These are phyloP conservation scores for Neelides folsomi DNA, from an alignment of 2,888 invertebrate genomes.

Conservation along the genomic window DNA sequence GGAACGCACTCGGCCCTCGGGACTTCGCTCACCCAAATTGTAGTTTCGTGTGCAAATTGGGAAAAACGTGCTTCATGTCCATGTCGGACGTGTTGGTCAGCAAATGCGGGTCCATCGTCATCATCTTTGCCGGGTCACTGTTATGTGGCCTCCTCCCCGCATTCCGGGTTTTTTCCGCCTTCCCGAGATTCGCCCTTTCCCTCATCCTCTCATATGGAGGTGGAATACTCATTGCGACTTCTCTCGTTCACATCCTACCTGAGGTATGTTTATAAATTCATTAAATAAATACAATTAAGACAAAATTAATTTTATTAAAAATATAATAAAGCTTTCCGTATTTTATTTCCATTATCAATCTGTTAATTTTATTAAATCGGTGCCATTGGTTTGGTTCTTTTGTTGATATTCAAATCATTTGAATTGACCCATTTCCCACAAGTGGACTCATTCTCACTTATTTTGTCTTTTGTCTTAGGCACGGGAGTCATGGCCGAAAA, in stretches of 20 bases:
- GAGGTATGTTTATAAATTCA: constrained; percentile 47
- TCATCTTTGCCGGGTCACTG: constrained; percentile 31
- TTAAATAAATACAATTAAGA: background rate
- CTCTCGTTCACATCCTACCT: constrained; percentile 65
- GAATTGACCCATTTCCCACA: background rate
- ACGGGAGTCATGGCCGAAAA: constrained; percentile 27
- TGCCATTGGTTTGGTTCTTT: background rate
- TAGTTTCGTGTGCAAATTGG: constrained; percentile 15
- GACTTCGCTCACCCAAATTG: constrained; percentile 1
- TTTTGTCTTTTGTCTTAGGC: constrained; percentile 15
- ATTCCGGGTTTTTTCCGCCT: constrained; percentile 28
- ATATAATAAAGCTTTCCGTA: too few species aligned
- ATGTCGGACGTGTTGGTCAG: constrained; percentile 29
- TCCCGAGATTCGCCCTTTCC: constrained; percentile 42
- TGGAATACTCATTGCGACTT: constrained; percentile 63
- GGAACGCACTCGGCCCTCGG: too few species aligned
- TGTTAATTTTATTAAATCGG: too few species aligned
- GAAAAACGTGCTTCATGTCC: constrained; percentile 9
- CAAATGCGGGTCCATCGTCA: constrained; percentile 28
- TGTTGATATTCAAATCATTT: background rate
- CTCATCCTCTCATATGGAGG: constrained; percentile 64
- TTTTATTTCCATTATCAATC: too few species aligned
- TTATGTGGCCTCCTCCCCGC: constrained; percentile 32
- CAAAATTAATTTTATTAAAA: too few species aligned
- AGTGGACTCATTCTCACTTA: background rate